Evolutionary conservation across 1,140 invertebrate species (phyloP), one percentile per base, ranked within the genome.

Genomic region (Trichoplusia ni): DNA sequence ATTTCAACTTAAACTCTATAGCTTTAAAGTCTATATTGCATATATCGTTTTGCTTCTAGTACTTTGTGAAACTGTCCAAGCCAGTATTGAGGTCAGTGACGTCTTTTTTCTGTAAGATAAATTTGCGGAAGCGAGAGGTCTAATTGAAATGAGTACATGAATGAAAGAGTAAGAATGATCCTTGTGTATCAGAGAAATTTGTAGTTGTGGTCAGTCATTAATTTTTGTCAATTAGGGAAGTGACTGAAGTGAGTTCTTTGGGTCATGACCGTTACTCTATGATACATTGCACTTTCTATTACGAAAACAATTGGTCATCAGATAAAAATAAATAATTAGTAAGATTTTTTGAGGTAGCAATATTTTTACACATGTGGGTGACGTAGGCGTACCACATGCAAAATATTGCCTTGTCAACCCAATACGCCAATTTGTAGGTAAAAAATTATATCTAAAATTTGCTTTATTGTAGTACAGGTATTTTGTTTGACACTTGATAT

Each of bases 61-160:
- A 40, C 53, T 29, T 9, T 19, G 38, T 40, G 35, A 40, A 29
- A 58, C 37, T 42, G 53, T 58, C 37, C 37, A 42, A 58, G 54
- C 54, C 2, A 42, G 56, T 80, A 84, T 84, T 84, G 81, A 84
- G 86, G 86, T 89, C 86, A 89, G 73, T 85, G 86, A 86, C 86
- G 81, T 84, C 77, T 82, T 85, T 85, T 84, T 84, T 82, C 65
- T 77, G 74, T 70, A 71, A 76, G 73, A 68, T 73, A 75, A 82
- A 77, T 84, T 75, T 64, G 64, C 58, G 69, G 64, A 74, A 74
- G 38, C 16, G 76, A 79, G 75, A 77, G 4, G 49, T 56, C 13
- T 46, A 60, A 70, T 69, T 21, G 51, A 37, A 67, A 49, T 67
- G 46, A 14, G 27, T 5, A 9, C 29, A 42, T 40, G 67, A 64